phyloP scores from a whole-genome alignment of 2,113 vertebrate species.

The Nasalis larvatus region DNA sequence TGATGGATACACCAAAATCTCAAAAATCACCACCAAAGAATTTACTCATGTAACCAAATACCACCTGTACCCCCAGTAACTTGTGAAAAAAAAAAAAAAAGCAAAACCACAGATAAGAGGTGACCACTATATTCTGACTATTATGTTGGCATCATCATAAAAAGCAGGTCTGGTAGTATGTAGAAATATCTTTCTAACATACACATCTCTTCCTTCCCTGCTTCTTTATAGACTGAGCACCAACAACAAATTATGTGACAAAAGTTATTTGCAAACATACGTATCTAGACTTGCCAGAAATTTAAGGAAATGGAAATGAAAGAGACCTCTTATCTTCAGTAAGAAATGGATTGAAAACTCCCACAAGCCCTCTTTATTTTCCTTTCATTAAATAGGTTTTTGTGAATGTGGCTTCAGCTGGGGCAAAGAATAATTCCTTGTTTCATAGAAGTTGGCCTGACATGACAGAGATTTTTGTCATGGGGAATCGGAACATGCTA shows the following conservation, averaged over 20 bases:
- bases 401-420: conserved; percentile 21
- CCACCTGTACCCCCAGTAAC: too few species aligned
- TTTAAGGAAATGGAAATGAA: conserved; percentile 71
- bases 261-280: conserved; percentile 63
- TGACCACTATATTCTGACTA: background rate
- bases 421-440: conserved; percentile 33
- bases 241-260: conserved; percentile 60
- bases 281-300: conserved; percentile 74
- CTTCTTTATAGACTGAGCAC: conserved; percentile 30
- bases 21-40: too few species aligned
- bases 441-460: conserved; percentile 16
- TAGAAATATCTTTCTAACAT: background rate
- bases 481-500: background rate
- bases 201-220: conserved; percentile 16
- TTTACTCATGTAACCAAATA: too few species aligned
- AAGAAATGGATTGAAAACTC: conserved; percentile 65
- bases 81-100: background rate
- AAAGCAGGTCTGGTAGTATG: background rate
- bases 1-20: too few species aligned
- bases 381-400: conserved; percentile 60
- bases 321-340: conserved; percentile 59
- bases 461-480: background rate
- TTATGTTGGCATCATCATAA: background rate
- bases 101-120: background rate
- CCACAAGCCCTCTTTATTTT: conserved; percentile 55